Conservation (phyloP, 2,113 vertebrate species). For the Pandion haliaetus region DNA sequence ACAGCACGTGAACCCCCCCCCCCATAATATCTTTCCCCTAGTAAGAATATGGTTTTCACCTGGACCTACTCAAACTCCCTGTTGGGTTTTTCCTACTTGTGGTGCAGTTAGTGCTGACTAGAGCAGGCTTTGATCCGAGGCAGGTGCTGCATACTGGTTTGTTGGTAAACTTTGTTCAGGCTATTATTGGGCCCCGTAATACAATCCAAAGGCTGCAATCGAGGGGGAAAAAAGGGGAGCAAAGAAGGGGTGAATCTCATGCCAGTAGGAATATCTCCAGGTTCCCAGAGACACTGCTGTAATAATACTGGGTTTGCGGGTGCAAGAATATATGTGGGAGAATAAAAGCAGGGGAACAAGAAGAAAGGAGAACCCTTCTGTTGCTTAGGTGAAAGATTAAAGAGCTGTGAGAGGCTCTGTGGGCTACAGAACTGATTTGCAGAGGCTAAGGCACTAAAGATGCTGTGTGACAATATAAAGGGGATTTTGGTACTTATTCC, state of each 20-base stretch:
- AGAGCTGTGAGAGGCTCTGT: not conserved
- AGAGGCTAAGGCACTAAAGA: not conserved
- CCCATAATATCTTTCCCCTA: not conserved
- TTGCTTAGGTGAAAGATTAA: not conserved
- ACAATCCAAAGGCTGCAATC: not conserved
- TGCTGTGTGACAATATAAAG: not conserved
- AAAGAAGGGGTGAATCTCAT: not conserved
- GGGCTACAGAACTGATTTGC: not conserved
- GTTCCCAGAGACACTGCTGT: not conserved
- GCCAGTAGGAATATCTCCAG: not conserved
- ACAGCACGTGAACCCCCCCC: not conserved
- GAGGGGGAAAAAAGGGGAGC: not conserved
- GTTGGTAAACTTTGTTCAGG: not conserved
- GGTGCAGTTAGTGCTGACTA: not conserved
- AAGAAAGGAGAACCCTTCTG: not conserved
- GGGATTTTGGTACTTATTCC: not conserved
- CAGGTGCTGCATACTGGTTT: not conserved
- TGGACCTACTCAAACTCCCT: not conserved
- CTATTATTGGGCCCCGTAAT: not conserved
- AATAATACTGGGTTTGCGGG: not conserved
- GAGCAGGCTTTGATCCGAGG: not conserved
- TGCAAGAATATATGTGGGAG: not conserved
- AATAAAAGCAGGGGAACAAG: not conserved
- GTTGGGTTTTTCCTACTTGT: not conserved
- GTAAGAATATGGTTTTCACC: not conserved